phyloP scores from a whole-genome alignment of 2,113 vertebrate species.

The Oreochromis niloticus region DNA sequence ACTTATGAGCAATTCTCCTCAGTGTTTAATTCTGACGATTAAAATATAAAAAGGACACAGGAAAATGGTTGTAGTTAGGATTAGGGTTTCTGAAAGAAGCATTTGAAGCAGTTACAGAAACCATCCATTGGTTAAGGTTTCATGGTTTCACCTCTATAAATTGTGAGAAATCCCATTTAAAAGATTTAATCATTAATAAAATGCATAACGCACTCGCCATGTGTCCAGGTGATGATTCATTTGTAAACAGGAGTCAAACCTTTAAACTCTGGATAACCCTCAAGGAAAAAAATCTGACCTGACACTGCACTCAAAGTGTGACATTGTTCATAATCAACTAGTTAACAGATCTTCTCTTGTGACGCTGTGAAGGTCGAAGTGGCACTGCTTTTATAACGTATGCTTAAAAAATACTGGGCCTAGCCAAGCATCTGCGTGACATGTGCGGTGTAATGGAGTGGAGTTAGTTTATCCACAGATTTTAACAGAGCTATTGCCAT shows the following conservation, averaged over 20 bases:
- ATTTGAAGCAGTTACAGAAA: not conserved
- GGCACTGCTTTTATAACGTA: not conserved
- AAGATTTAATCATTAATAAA: not conserved
- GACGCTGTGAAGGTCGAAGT: not conserved
- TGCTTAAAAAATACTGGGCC: not conserved
- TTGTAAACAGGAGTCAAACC: not conserved
- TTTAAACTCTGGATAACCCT: not conserved
- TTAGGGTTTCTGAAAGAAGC: not conserved
- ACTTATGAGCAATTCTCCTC: not conserved
- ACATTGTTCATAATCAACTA: slow-evolving; percentile 8
- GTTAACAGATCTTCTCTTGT: not conserved
- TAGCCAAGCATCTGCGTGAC: not conserved
- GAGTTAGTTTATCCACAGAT: not conserved
- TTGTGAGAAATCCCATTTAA: not conserved
- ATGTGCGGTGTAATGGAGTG: not conserved
- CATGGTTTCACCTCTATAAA: not conserved
- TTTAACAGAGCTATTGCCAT: not conserved
- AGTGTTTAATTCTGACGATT: not conserved
- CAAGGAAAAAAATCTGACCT: not conserved
- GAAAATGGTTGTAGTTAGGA: not conserved
- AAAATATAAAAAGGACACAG: not conserved
- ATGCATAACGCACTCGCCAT: accelerated
- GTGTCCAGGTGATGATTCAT: not conserved
- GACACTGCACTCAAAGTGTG: not conserved
- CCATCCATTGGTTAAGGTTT: not conserved